Conservation (phyloP, 2,797 vertebrate species). For the Threskiornis aethiopicus region DNA sequence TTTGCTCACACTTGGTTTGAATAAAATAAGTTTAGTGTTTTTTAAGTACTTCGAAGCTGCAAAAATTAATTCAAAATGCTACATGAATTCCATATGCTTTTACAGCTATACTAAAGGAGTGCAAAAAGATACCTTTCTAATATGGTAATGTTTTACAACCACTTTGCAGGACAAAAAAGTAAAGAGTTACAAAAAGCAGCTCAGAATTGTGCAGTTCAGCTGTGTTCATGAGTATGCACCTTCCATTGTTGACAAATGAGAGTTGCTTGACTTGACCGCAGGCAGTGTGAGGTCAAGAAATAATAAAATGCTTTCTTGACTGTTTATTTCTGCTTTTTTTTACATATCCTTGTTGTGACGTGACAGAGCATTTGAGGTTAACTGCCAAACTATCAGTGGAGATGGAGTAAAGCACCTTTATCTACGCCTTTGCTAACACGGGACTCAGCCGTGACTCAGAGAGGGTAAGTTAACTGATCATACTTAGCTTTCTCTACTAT, state of each 20-base stretch:
- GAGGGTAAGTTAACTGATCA: slow-evolving; percentile 55
- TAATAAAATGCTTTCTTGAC: neutral
- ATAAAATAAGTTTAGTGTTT: neutral
- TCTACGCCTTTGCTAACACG: neutral
- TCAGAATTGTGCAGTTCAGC: neutral
- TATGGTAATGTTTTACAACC: neutral
- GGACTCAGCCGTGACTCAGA: slow-evolving; percentile 14
- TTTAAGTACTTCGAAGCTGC: neutral
- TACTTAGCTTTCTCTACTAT: slow-evolving; percentile 51
- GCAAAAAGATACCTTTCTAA: neutral
- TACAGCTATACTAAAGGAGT: neutral
- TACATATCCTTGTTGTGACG: neutral
- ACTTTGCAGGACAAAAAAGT: neutral
- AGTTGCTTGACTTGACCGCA: neutral
- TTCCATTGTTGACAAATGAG: neutral
- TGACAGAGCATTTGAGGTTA: slow-evolving; percentile 12
- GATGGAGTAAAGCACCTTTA: slow-evolving; percentile 39
- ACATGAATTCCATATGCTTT: neutral
- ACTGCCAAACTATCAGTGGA: neutral
- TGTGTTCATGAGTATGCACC: neutral
- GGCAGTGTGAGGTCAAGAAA: neutral
- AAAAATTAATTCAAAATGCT: neutral
- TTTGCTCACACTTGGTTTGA: neutral
- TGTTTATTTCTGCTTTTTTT: neutral
- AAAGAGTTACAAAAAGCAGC: neutral